Conservation (phyloP, 2,888 invertebrate genomes). For the Minunthozetes semirufus region DNA sequence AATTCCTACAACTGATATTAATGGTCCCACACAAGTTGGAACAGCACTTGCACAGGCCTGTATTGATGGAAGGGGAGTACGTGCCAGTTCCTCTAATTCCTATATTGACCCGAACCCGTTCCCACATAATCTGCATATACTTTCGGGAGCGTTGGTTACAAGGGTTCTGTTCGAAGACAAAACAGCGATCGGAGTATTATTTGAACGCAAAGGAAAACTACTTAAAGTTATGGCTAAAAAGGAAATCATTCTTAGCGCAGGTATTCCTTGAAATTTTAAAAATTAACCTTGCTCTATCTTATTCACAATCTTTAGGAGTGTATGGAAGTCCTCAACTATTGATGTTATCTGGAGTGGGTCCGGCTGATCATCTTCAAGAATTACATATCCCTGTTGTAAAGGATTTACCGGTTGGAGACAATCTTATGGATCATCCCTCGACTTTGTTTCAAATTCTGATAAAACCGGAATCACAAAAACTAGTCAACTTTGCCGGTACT, state of each 20-base stretch:
- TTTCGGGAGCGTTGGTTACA: not conserved
- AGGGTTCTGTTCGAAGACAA: not conserved
- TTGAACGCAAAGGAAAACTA: not conserved
- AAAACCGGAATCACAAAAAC: not conserved
- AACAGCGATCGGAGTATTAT: not conserved
- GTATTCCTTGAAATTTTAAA: not conserved
- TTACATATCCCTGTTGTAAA: not conserved
- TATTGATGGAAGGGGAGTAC: not conserved
- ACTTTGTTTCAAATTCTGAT: not conserved
- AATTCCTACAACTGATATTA: not conserved
- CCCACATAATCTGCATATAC: not conserved
- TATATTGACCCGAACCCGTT: not conserved
- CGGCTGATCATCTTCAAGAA: not conserved
- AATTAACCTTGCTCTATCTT: not conserved
- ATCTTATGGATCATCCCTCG: not conserved
- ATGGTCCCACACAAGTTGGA: not conserved
- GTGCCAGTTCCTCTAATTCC: not conserved
- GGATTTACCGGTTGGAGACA: constrained; percentile 24
- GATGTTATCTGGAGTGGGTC: constrained; percentile 31
- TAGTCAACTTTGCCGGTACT: not conserved
- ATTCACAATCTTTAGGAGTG: no score
- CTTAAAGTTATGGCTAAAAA: not conserved
- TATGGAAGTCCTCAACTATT: constrained; percentile 26
- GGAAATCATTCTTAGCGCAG: not conserved
- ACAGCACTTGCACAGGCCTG: not conserved